Evolutionary conservation across 2,888 invertebrate species (phyloP), one percentile per base, ranked within the genome.

Genomic region (Coecobrya sp.): DNA sequence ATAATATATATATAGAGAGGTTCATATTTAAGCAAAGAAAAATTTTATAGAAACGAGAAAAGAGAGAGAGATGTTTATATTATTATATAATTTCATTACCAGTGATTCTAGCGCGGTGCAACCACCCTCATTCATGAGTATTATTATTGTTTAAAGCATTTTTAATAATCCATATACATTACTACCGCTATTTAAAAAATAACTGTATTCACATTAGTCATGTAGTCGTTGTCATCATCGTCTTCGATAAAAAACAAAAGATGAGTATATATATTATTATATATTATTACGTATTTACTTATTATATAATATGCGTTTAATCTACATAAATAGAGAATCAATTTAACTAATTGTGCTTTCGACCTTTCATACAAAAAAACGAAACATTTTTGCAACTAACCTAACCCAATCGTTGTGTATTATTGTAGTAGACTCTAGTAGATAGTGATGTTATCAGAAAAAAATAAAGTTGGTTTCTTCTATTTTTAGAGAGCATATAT

Each of bases 41-140:
- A 82, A 49, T 68, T 52, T 89, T 89, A 89, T 82, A 89, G 65
- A 82, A 87, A 45, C 73, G 87, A 87, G 70, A 85, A 36, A 82
- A n/a, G n/a, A n/a, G 27, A 85, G 52, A 91, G 91, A 91, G 91
- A 91, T 86, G 91, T 91, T 91, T 87, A 90, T 85, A 82, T 79
- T 73, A 55, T 79, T 79, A 85, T 82, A 88, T 92, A 89, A 92
- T 92, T 92, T 92, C 89, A 92, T 88, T 92, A 89, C 89, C 89
- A 92, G 89, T 92, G 89, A 89, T 92, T 89, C 89, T 93, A 93
- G 93, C 94, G 94, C 94, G 93, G 94, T 94, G 94, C 94, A 94
- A 93, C 93, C 94, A 94, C 94, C 94, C 93, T 94, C 93, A 93
- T 93, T 93, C 93, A 93, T 92, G 92, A 94, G 94, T 94, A 94